These are phyloP conservation scores for Montifringilla adamsi DNA, from an alignment of 2,113 vertebrate genomes.

Conservation along the genomic window DNA sequence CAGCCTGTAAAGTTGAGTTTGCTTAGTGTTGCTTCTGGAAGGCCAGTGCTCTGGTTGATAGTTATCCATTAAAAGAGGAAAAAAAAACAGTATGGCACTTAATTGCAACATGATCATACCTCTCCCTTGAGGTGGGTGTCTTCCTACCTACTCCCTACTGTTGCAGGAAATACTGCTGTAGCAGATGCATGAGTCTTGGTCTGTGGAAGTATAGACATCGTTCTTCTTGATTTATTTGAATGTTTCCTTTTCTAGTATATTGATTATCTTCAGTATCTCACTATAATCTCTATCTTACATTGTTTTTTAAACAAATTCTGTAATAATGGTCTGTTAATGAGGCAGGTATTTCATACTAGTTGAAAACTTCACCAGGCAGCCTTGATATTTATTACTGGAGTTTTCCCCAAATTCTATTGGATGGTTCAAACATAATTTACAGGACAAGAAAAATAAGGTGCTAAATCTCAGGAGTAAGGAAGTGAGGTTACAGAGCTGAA, in stretches of 20 bases:
- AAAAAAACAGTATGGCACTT: not conserved
- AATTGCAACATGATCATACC: not conserved
- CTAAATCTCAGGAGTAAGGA: not conserved
- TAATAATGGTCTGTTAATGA: not conserved
- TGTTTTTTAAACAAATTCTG: not conserved
- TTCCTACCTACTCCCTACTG: not conserved
- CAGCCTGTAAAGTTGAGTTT: not conserved
- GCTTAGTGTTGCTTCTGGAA: not conserved
- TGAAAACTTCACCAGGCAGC: not conserved
- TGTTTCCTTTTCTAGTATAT: not conserved
- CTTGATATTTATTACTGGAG: not conserved
- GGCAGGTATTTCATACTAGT: not conserved
- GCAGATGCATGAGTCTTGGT: not conserved
- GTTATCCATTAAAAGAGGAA: not conserved
- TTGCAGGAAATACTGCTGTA: not conserved
- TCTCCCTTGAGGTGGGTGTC: not conserved
- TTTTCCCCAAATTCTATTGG: not conserved
- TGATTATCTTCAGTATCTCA: not conserved
- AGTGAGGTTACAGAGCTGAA: not conserved
- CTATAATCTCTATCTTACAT: not conserved
- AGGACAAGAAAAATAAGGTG: not conserved
- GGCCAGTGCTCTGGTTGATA: not conserved
- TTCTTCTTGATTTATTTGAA: not conserved
- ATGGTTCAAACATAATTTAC: not conserved
- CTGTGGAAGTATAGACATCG: not conserved